Conservation (phyloP, 2,888 invertebrate species). For the Carterocephalus palaemon region DNA sequence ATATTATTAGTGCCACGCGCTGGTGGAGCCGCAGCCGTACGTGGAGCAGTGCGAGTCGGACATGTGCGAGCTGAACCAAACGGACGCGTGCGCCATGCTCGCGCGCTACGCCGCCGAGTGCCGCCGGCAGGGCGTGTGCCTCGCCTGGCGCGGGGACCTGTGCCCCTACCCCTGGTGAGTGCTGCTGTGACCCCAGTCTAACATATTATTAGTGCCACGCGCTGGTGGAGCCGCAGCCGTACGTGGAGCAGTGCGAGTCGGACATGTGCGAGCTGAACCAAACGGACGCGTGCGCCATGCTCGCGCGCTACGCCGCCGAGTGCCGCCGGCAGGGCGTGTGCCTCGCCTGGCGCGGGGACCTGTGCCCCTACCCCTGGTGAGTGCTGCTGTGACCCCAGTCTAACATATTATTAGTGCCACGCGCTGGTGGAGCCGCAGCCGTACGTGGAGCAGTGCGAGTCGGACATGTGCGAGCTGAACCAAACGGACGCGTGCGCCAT, state of each 20-base stretch:
- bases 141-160: too few relatives aligned
- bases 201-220: slow-evolving; percentile 89
- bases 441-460: slow-evolving; percentile 84
- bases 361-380: slow-evolving; percentile 84
- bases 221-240: slow-evolving; percentile 83
- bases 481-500: slow-evolving; percentile 80
- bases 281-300: slow-evolving; percentile 80
- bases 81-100: too few relatives aligned
- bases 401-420: too few relatives aligned
- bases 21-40: too few relatives aligned
- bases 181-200: too few relatives aligned
- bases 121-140: too few relatives aligned
- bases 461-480: slow-evolving; percentile 80
- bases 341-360: slow-evolving; percentile 82
- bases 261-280: slow-evolving; percentile 80
- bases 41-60: too few relatives aligned
- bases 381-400: too few relatives aligned
- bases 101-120: too few relatives aligned
- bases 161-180: too few relatives aligned
- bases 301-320: slow-evolving; percentile 86
- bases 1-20: too few relatives aligned
- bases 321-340: slow-evolving; percentile 86
- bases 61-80: too few relatives aligned
- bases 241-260: slow-evolving; percentile 83
- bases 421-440: slow-evolving; percentile 83